Evolutionary conservation across 1,140 invertebrate genomes (phyloP), one percentile per base, ranked within the genome.

Genomic region (Lanistes nyassanus): DNA sequence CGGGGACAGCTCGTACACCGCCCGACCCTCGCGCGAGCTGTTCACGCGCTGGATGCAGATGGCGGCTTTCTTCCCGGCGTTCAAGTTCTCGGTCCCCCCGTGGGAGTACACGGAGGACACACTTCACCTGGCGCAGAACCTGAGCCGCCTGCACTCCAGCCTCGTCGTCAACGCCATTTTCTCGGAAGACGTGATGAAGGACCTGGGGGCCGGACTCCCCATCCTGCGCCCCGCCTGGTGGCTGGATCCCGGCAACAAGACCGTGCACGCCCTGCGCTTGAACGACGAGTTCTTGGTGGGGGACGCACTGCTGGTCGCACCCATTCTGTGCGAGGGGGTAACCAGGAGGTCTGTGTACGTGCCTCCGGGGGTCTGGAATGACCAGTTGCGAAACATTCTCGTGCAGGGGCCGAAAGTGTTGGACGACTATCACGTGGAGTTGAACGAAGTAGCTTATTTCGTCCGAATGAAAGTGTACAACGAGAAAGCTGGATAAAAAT

Each of bases 1-100:
- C n/a, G n/a, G n/a, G n/a, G n/a, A 19, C 51, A 71, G 37, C 51
- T 53, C 55, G 37, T 42, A 56, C 26, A 36, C 83, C 3, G 86
- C 72, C 16, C 71, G 79, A 29, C 94, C 95, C 0, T 91, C 91
- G 6, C 93, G 93, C 77, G 94, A 98, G 86, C 89, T 98, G n/a
- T 97, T 94, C 81, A 92, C 98, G 64, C 90, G 97, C 80, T 98
- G 96, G 97, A 89, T 96, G 34, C 95, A 98, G 88, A 93, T 90
- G 7, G 97, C 95, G 77, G 91, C 93, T 0, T 96, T 98, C 82
- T 93, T 98, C 92, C 96, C 97, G 0, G 91, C 92, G 2, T 91
- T 98, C 82, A 95, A 98, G 87, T 96, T 95, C 86, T 96, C 95
- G 0, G 94, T 93, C 77, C 91, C 93, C 0, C 96, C 97, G 0